These are phyloP conservation scores for Lithophane leautieri DNA, from an alignment of 2,888 invertebrate species.

Conservation along the genomic window DNA sequence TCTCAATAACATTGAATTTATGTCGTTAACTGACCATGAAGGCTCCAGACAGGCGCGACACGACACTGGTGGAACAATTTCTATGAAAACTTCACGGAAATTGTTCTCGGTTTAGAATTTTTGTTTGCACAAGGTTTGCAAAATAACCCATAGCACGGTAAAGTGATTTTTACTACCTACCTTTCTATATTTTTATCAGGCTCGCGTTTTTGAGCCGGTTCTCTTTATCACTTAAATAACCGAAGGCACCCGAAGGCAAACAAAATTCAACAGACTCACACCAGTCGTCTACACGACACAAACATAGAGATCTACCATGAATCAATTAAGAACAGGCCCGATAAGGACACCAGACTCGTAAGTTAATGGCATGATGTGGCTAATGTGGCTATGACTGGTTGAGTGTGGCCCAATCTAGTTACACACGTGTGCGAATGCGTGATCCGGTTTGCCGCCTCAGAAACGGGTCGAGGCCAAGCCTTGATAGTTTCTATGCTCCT, in stretches of 20 bases:
- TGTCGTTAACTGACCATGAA: not conserved
- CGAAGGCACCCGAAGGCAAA: not conserved
- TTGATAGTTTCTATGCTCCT: slow-evolving; percentile 42
- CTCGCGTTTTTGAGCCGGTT: too few species aligned
- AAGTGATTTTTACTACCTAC: not conserved
- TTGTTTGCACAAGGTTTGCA: not conserved
- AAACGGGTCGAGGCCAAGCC: slow-evolving; percentile 76
- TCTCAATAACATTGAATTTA: not conserved
- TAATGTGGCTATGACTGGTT: slow-evolving; percentile 55
- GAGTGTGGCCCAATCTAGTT: slow-evolving; percentile 69
- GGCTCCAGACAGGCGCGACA: too few species aligned
- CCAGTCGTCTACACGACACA: not conserved
- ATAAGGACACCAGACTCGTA: slow-evolving; percentile 53
- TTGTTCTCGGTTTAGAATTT: not conserved
- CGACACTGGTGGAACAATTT: too few species aligned
- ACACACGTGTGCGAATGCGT: slow-evolving; percentile 67
- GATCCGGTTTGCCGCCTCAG: slow-evolving; percentile 75
- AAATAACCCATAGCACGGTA: slow-evolving; percentile 2
- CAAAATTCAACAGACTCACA: not conserved
- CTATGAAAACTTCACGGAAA: too few species aligned
- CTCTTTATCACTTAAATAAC: too few species aligned
- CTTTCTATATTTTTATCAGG: slow-evolving; percentile 9
- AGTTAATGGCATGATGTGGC: slow-evolving; percentile 55
- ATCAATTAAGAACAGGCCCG: slow-evolving; percentile 58
- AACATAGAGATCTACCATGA: slow-evolving; percentile 41